A percentile compares a stretch with the other conserved stretches of the same genome.
Evolutionary conservation across 2,888 invertebrate species (phyloP).

Genomic region (Pollenia angustigena): DNA sequence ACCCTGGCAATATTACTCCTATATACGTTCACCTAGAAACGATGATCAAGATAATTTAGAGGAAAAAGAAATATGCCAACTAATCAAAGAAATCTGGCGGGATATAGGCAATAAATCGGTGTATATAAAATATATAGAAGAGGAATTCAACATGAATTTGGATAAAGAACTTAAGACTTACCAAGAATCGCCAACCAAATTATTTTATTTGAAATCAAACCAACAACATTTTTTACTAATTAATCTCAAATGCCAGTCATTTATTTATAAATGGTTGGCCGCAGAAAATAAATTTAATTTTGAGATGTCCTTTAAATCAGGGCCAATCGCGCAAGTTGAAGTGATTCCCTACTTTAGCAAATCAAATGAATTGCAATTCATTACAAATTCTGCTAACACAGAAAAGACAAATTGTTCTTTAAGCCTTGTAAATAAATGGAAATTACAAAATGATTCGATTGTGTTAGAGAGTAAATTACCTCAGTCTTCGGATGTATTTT

Average conservation of each 20-base stretch:
- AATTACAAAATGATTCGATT: conserved; percentile 58
- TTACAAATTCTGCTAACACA: conserved; percentile 78
- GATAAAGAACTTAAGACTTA: not conserved
- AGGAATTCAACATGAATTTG: conserved; percentile 75
- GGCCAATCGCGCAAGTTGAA: conserved; percentile 84
- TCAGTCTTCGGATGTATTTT: not conserved
- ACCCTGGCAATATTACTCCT: conserved; percentile 46
- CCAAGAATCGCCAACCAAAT: conserved; percentile 10
- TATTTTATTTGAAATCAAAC: conserved; percentile 31
- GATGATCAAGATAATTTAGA: not conserved
- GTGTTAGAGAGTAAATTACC: not conserved
- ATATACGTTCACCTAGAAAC: conserved; percentile 16
- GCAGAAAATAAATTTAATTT: conserved; percentile 76
- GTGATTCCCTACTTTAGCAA: conserved; percentile 76
- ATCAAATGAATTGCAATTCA: conserved; percentile 79
- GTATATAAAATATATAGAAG: conserved; percentile 85
- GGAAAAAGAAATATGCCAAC: conserved; percentile 74
- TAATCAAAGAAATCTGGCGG: conserved; percentile 67
- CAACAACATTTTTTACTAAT: conserved; percentile 77
- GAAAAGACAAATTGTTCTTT: conserved; percentile 76
- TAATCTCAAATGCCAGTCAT: conserved; percentile 83
- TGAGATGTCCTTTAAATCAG: conserved; percentile 83
- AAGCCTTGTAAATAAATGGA: conserved; percentile 78
- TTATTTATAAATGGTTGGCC: conserved; percentile 84
- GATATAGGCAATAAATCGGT: conserved; percentile 45